A percentile compares a stretch with the other conserved stretches of the same genome.
Evolutionary conservation across 2,888 invertebrate species (phyloP).

Genomic region (Cephus pygmeus): DNA sequence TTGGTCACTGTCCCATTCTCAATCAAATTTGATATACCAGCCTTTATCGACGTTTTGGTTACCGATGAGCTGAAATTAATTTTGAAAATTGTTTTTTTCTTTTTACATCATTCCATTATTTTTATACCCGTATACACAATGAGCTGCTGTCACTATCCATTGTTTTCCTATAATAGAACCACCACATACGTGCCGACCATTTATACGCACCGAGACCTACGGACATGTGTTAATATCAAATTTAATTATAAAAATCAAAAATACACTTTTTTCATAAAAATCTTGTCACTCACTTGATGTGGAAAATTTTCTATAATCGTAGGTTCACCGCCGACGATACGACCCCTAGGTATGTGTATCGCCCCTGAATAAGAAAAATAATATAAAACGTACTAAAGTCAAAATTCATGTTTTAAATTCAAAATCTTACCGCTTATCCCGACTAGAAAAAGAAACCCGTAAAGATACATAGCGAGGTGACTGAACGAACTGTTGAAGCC

Average conservation of each 20-base stretch:
- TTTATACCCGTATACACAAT: constrained; percentile 47
- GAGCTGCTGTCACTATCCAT: constrained; percentile 58
- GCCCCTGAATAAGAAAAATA: neutral
- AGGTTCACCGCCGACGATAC: constrained; percentile 59
- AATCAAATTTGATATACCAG: neutral
- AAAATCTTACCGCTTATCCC: constrained; percentile 22
- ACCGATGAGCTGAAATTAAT: constrained; percentile 20
- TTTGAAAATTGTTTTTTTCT: neutral
- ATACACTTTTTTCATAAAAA: neutral
- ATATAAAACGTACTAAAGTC: neutral
- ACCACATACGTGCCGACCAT: constrained; percentile 50
- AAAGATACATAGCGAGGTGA: constrained; percentile 32
- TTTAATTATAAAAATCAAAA: constrained; percentile 2
- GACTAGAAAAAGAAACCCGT: constrained; percentile 20
- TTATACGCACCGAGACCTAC: constrained; percentile 51
- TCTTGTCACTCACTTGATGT: constrained; percentile 50
- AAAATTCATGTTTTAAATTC: neutral
- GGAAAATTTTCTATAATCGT: constrained; percentile 57
- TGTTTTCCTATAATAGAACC: constrained; percentile 52
- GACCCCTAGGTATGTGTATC: constrained; percentile 14
- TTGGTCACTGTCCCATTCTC: constrained; percentile 15
- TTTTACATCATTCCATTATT: neutral
- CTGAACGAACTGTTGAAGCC: constrained; percentile 30
- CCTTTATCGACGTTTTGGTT: neutral
- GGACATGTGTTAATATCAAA: constrained; percentile 13